Evolutionary conservation across 2,888 invertebrate species (phyloP).

Genomic region (Callosobruchus maculatus): DNA sequence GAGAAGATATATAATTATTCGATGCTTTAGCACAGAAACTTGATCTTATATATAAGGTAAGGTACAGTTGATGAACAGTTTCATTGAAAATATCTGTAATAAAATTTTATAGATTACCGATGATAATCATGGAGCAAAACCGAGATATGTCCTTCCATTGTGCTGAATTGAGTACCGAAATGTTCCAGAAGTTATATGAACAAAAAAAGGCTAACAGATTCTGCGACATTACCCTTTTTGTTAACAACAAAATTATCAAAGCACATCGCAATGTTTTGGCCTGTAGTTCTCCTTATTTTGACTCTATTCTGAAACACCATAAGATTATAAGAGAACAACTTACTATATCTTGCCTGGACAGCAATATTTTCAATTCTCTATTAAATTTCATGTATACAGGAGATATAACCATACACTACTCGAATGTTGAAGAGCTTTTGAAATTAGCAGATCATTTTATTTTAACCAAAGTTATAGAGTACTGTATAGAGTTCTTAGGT

Average conservation of each 20-base stretch:
- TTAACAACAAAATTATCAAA: constrained; percentile 56
- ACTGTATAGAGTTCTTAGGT: constrained; percentile 63
- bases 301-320: constrained; percentile 56
- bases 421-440: constrained; percentile 59
- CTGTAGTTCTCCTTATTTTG: constrained; percentile 63
- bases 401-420: constrained; percentile 55
- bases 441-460: constrained; percentile 62
- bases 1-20: not conserved
- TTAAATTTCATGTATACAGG: constrained; percentile 67
- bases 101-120: constrained; percentile 23
- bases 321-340: constrained; percentile 55
- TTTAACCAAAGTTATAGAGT: constrained; percentile 57
- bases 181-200: constrained; percentile 46
- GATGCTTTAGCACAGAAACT: not conserved
- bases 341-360: constrained; percentile 56
- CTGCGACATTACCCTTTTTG: constrained; percentile 59
- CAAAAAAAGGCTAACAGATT: constrained; percentile 57
- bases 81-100: not conserved
- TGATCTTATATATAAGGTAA: not conserved
- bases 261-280: constrained; percentile 63
- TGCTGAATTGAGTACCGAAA: constrained; percentile 40
- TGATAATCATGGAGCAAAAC: constrained; percentile 41
- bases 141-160: constrained; percentile 45
- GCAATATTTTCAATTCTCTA: constrained; percentile 56
- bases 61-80: not conserved